Evolutionary conservation across 2,113 vertebrate species (phyloP).

Genomic region (Lepidothrix coronata): DNA sequence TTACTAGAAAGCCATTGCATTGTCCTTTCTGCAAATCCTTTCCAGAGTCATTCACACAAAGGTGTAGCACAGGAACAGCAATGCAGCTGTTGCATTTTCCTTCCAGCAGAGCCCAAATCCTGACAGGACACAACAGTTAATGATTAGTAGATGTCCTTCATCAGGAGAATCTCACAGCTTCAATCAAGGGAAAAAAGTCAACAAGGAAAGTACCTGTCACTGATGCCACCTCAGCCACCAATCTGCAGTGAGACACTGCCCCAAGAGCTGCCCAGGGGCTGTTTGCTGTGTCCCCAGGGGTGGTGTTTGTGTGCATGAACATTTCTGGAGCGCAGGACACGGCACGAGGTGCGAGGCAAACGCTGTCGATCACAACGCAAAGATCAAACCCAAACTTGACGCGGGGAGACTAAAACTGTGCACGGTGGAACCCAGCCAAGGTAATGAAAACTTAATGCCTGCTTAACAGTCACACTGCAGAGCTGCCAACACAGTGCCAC

Average conservation of each 20-base stretch:
- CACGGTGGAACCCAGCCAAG: not conserved
- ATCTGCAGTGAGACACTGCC: not conserved
- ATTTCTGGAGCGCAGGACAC: not conserved
- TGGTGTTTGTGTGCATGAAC: not conserved
- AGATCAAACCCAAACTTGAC: not conserved
- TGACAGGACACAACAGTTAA: not conserved
- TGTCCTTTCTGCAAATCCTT: not conserved
- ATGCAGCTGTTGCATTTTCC: not conserved
- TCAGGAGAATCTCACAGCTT: not conserved
- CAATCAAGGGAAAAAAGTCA: not conserved
- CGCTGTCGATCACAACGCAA: not conserved
- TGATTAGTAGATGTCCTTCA: not conserved
- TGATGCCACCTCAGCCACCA: not conserved
- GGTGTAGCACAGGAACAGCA: not conserved
- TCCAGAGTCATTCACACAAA: not conserved
- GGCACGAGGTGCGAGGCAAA: not conserved
- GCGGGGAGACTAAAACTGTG: not conserved
- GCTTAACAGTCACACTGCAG: not conserved
- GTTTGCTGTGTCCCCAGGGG: not conserved
- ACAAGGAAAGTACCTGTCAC: not conserved
- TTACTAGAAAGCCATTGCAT: not conserved
- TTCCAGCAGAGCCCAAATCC: not conserved
- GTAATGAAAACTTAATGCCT: conserved; percentile 42
- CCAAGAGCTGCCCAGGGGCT: not conserved
- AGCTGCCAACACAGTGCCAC: conserved; percentile 46